A percentile compares a stretch with the other conserved stretches of the same genome.
phyloP scores from a whole-genome alignment of 2,888 invertebrate genomes.

The Dendrolimus pini region DNA sequence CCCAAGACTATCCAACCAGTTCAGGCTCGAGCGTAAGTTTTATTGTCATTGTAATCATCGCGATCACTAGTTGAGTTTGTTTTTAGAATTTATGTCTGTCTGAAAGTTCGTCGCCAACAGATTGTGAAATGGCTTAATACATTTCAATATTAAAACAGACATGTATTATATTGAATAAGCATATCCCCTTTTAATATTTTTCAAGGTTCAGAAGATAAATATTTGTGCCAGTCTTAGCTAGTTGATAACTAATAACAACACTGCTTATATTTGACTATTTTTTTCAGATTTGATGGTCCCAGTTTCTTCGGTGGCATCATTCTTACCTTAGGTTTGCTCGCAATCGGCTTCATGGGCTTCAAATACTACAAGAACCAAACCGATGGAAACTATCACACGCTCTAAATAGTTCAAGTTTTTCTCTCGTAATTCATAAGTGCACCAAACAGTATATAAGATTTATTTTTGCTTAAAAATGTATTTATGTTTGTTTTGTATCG shows the following conservation, averaged over 20 bases:
- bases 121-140: too few relatives aligned
- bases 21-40: conserved; percentile 46
- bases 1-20: conserved; percentile 8
- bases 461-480: background rate
- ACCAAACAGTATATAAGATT: conserved; percentile 23
- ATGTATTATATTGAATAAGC: too few relatives aligned
- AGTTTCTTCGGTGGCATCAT: conserved; percentile 92
- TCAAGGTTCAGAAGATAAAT: too few relatives aligned
- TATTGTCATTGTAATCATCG: too few relatives aligned
- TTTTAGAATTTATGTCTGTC: too few relatives aligned
- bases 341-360: conserved; percentile 88
- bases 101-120: too few relatives aligned
- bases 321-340: conserved; percentile 85
- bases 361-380: conserved; percentile 92
- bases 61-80: too few relatives aligned
- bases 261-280: conserved; percentile 4
- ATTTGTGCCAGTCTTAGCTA: too few relatives aligned
- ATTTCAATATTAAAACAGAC: too few relatives aligned
- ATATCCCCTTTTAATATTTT: too few relatives aligned
- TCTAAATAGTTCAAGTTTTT: conserved; percentile 72
- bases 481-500: background rate
- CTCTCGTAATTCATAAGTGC: conserved; percentile 37
- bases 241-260: too few relatives aligned
- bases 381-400: conserved; percentile 91
- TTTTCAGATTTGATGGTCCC: conserved; percentile 82